Base-by-base conservation (phyloP, 2,888 invertebrate species). In the Seladonia tumulorum region DNA sequence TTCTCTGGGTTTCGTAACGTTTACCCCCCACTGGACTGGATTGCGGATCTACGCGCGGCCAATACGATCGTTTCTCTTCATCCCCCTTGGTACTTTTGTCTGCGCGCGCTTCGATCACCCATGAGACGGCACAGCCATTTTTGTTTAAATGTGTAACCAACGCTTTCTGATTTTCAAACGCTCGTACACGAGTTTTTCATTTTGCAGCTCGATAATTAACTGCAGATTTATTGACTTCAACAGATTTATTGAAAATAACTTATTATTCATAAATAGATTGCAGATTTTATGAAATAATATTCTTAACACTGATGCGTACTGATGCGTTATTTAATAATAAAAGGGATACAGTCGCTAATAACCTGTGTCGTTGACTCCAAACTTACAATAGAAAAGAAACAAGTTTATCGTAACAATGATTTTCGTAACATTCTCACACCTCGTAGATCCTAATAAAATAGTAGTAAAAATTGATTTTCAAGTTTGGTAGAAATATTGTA, bases 1-100 rank as follows among this genome's bases (percentile, higher is more conserved):
- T 93, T 93, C 92, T 91, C 88, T 83, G 91, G 91, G 91, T 92
- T 92, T 90, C 91, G 92, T 91, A 89, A 90, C 92, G 88, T 88
- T 89, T 85, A 91, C 88, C 87, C 87, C 87, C 86, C 47, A 82
- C 81, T 47, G 86, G 87, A 82, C 81, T 47, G 86, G 87, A 89
- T 63, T 29, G 68, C 16, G 84, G 76, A 83, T 81, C 85, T 82
- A 80, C 83, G 79, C 29, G 82, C 76, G 76, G 68, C 78, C 77
- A 72, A 66, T 83, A 49, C 79, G 75, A 53, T 73, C 79, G 71
- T 74, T 60, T 71, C 76, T 42, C 76, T 73, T 70, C 79, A 75
- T 68, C 78, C 63, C 71, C 71, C 71, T 68, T 80, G 70, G 60
- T 79, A 78, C 83, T 88, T 81, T 82, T 86, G 81, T 82, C 81